Conservation (phyloP, 2,888 invertebrate genomes). For the Nyleta sp. region DNA sequence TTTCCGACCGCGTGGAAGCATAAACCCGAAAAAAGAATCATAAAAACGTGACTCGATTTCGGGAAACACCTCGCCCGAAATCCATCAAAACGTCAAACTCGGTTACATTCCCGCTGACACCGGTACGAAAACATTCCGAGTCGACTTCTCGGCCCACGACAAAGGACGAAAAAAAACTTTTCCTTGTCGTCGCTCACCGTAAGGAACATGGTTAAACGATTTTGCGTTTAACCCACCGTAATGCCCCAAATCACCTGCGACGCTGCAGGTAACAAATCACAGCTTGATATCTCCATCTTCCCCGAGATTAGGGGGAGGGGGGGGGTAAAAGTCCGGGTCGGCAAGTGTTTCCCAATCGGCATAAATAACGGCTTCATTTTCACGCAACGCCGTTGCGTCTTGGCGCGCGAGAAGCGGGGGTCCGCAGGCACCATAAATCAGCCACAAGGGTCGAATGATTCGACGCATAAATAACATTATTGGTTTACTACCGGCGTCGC, state of each 20-base stretch:
- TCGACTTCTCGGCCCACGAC: too few species aligned
- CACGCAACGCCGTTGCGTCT: constrained; percentile 70
- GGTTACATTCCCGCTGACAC: not conserved
- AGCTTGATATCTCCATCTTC: constrained; percentile 31
- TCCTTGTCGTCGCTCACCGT: constrained; percentile 1
- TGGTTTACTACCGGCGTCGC: constrained; percentile 75
- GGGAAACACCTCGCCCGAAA: not conserved
- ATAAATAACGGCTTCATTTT: constrained; percentile 77
- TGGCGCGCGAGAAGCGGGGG: constrained; percentile 70
- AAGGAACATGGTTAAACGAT: not conserved
- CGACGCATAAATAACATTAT: constrained; percentile 80
- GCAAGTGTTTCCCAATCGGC: constrained; percentile 56
- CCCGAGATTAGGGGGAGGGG: not conserved
- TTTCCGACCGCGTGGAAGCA: too few species aligned
- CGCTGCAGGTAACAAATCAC: constrained; percentile 27
- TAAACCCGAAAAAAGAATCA: too few species aligned
- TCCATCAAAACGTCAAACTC: not conserved
- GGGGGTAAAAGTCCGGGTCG: not conserved
- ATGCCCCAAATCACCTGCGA: constrained; percentile 21
- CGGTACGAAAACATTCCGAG: too few species aligned
- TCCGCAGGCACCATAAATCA: constrained; percentile 74
- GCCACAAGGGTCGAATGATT: constrained; percentile 76
- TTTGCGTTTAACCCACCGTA: constrained; percentile 26
- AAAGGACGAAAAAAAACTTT: not conserved
- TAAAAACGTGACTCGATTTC: not conserved